Percentiles rank a stretch among this genome's conserved stretches.
These are phyloP conservation scores for Campoletis sonorensis DNA, from an alignment of 1,140 invertebrate species.

Conservation along the genomic window DNA sequence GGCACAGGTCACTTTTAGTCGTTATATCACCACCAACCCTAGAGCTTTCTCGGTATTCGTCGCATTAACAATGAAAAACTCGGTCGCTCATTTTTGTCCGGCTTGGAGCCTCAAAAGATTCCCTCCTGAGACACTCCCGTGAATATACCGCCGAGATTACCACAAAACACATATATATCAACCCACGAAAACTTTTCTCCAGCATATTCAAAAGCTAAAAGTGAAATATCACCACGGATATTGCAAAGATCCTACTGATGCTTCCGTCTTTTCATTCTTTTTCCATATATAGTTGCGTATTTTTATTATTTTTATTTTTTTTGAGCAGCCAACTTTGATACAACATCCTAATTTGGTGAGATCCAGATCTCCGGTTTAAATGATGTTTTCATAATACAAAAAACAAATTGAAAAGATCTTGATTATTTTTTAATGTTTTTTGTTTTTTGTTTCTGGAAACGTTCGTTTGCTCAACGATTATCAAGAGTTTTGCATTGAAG, in stretches of 20 bases:
- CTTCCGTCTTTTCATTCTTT: too few species aligned
- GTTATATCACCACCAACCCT: background rate
- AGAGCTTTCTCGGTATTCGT: background rate
- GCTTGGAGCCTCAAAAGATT: conserved; percentile 14
- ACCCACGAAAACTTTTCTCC: background rate
- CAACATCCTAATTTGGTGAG: background rate
- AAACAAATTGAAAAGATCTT: too few species aligned
- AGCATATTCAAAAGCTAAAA: background rate
- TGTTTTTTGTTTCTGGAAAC: too few species aligned
- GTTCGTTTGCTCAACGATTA: too few species aligned
- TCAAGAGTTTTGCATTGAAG: too few species aligned
- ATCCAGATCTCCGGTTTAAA: background rate
- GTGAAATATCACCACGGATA: background rate
- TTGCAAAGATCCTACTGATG: background rate
- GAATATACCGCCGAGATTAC: conserved; percentile 24
- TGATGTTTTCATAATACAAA: too few species aligned
- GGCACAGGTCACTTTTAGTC: background rate
- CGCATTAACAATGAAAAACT: conserved; percentile 30
- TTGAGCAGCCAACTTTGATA: too few species aligned
- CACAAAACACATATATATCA: background rate
- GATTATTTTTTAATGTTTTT: too few species aligned
- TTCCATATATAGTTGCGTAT: too few species aligned
- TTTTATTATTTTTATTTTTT: too few species aligned
- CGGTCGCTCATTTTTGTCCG: conserved; percentile 16
- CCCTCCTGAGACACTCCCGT: background rate